Conservation (phyloP, 2,797 vertebrate species). For the Threskiornis aethiopicus region DNA sequence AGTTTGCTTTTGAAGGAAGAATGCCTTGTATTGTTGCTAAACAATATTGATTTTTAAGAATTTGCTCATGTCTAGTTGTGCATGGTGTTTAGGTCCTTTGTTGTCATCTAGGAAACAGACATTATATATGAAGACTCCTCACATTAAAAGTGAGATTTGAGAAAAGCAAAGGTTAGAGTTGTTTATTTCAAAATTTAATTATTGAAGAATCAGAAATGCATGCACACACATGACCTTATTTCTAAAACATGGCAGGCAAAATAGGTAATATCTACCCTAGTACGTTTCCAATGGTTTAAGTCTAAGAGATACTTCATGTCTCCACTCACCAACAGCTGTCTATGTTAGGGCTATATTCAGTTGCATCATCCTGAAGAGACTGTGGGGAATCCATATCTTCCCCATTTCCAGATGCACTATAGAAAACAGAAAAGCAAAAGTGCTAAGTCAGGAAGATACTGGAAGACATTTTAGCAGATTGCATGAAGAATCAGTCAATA, state of each 20-base stretch:
- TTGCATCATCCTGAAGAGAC: constrained; percentile 77
- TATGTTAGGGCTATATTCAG: constrained; percentile 75
- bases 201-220: background rate
- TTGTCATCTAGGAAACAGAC: background rate
- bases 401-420: constrained; percentile 70
- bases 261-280: background rate
- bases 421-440: background rate
- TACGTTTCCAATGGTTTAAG: too few species aligned
- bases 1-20: too few species aligned
- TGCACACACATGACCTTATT: background rate
- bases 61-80: background rate
- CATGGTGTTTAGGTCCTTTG: background rate
- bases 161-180: background rate
- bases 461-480: background rate
- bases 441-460: background rate
- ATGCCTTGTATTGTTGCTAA: too few species aligned
- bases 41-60: too few species aligned
- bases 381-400: constrained; percentile 83
- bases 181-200: background rate
- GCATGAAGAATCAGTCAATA: background rate
- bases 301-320: background rate
- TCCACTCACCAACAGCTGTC: constrained; percentile 74
- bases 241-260: background rate
- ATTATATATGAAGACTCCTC: background rate
- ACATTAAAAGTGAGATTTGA: background rate